A percentile compares a stretch with the other conserved stretches of the same genome.
Conservation (phyloP, 2,113 vertebrate genomes). For the Elanus axillaris region DNA sequence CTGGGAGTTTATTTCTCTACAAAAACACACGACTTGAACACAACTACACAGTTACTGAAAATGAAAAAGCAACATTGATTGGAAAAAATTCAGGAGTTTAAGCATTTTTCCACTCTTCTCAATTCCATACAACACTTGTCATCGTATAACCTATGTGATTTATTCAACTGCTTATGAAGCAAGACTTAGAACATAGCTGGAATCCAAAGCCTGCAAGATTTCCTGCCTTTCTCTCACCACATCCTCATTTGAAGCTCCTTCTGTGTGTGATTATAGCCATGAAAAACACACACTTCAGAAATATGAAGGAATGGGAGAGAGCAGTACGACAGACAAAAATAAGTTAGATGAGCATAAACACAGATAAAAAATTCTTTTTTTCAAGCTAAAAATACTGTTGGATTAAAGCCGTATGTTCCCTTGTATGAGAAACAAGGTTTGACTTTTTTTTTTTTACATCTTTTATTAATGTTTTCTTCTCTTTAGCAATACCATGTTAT, state of each 20-base stretch:
- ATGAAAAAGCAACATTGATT: neutral
- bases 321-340: neutral
- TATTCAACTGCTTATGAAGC: slow-evolving; percentile 13
- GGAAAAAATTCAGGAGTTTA: neutral
- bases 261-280: neutral
- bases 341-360: slow-evolving; percentile 6
- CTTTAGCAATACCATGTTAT: neutral
- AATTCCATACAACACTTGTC: neutral
- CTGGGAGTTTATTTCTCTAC: neutral
- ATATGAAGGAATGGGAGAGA: neutral
- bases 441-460: neutral
- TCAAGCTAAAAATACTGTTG: neutral
- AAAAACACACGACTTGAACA: neutral
- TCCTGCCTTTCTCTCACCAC: slow-evolving; percentile 27
- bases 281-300: slow-evolving; percentile 11
- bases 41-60: neutral
- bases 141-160: neutral
- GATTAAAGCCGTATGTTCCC: neutral
- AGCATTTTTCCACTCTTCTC: neutral
- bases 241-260: slow-evolving; percentile 36
- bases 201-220: slow-evolving; percentile 5
- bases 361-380: neutral
- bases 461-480: neutral
- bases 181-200: neutral
- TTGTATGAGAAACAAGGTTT: neutral